Evolutionary conservation across 2,888 invertebrate genomes (phyloP).

Genomic region (Drosophila borealis): DNA sequence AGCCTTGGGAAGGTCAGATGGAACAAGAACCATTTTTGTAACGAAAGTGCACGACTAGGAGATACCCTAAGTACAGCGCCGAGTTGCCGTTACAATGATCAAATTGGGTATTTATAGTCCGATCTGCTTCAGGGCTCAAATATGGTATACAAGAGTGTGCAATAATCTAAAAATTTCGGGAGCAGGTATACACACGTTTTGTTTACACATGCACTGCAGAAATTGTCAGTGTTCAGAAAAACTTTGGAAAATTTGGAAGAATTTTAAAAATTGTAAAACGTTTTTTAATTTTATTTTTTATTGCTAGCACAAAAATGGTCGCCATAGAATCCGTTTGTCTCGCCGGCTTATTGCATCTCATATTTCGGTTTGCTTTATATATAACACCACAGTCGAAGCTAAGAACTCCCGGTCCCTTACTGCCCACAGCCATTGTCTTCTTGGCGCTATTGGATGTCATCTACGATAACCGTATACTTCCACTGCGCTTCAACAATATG

Average conservation of each 20-base stretch:
- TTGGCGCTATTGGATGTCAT: slow-evolving; percentile 50
- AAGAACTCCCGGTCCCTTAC: slow-evolving; percentile 30
- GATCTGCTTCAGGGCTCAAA: too few species aligned
- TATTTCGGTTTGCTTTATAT: slow-evolving; percentile 27
- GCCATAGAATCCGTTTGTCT: slow-evolving; percentile 31
- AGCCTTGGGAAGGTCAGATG: too few species aligned
- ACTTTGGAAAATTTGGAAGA: neutral
- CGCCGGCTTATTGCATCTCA: slow-evolving; percentile 36
- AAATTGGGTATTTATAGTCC: too few species aligned
- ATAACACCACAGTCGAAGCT: slow-evolving; percentile 24
- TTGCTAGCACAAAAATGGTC: slow-evolving; percentile 26
- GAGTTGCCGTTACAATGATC: too few species aligned
- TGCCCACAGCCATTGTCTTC: slow-evolving; percentile 33
- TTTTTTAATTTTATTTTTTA: slow-evolving; percentile 8
- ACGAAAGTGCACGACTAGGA: too few species aligned
- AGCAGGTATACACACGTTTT: too few species aligned
- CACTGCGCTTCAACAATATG: slow-evolving; percentile 15
- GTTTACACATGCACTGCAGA: neutral
- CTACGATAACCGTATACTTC: slow-evolving; percentile 39
- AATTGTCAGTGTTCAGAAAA: neutral
- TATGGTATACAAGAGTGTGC: too few species aligned
- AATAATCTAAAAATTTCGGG: too few species aligned
- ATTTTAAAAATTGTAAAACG: neutral
- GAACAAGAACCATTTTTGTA: too few species aligned
- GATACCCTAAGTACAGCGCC: too few species aligned